Conservation (phyloP, 2,888 invertebrate species). For the Timandra comae region DNA sequence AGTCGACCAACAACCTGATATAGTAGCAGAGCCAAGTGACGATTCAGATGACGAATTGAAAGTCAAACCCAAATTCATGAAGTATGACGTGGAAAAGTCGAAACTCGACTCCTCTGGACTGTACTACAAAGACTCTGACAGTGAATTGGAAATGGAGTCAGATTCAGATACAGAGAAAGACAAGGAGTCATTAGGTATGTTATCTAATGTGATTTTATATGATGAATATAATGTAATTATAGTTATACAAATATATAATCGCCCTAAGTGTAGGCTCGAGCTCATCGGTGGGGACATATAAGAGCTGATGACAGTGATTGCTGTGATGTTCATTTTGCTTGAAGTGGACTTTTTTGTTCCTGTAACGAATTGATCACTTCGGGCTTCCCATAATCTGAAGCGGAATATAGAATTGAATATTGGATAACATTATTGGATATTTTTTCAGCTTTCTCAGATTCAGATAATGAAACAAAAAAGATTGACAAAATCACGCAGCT, state of each 20-base stretch:
- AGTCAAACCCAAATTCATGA: slow-evolving; percentile 71
- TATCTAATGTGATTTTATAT: no score
- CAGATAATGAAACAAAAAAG: slow-evolving; percentile 46
- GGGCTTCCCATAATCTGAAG: no score
- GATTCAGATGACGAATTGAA: slow-evolving; percentile 78
- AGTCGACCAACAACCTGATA: slow-evolving; percentile 80
- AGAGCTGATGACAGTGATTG: no score
- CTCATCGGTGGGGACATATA: no score
- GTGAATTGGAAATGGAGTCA: slow-evolving; percentile 78
- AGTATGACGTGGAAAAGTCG: slow-evolving; percentile 80
- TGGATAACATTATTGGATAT: no score
- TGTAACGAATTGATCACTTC: no score
- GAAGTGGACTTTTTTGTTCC: no score
- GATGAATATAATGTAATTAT: background rate
- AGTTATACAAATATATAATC: no score
- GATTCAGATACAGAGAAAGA: slow-evolving; percentile 73
- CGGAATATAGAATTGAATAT: no score
- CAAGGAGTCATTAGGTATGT: slow-evolving; percentile 76
- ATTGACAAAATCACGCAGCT: slow-evolving; percentile 56
- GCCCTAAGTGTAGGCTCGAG: no score
- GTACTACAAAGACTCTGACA: slow-evolving; percentile 81
- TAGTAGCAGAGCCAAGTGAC: slow-evolving; percentile 79
- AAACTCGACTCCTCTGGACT: slow-evolving; percentile 83
- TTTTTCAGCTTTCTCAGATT: slow-evolving; percentile 79
- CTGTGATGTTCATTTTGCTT: no score